Base-by-base conservation (phyloP, 2,888 invertebrate genomes). In the Catocala fraxini region DNA sequence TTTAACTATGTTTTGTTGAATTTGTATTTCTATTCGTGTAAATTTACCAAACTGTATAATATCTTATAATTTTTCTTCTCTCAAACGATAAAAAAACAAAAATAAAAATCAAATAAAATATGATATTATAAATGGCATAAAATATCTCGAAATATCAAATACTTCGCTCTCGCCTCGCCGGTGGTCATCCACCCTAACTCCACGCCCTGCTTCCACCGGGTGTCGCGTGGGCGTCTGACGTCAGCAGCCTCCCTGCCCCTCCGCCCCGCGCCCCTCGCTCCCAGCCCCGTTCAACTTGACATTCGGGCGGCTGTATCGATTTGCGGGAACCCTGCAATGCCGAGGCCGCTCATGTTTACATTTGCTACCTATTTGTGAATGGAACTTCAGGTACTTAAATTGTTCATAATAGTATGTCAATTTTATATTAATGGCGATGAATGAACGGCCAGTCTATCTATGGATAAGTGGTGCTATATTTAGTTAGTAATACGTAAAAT, bases 241-340 rank as follows among this genome's bases (percentile, higher is more conserved):
- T 88, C 88, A 88, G 70, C 60, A 49, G 63, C 51, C 54, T 33
- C 12, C 49, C 41, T 55, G 13, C 41, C 12, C 52, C 39, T 54
- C 5, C 41, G 33, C n/a, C 25, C 39, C 47, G 35, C 41, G 46
- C 42, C 25, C 49, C 47, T 52, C 45, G 33, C 35, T 47, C 70
- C 63, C 60, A 48, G 15, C 68, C 76, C 85, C 80, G 83, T 84
- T 88, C 86, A 88, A 88, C 88, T 88, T 88, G 88, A 88, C 88
- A 88, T 88, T 88, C 85, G 82, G 81, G 55, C 74, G 71, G 82
- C 84, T 82, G 77, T 86, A 88, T 87, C 83, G 88, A 88, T 85
- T 76, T 60, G 68, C 79, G 57, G 65, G 68, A 65, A 59, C 71
- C 52, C 82, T 77, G 81, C 84, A 80, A 80, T 81, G 81, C 82